A percentile compares a stretch with the other conserved stretches of the same genome.
phyloP scores from a whole-genome alignment of 2,797 vertebrate species.

The Rhinella marina region DNA sequence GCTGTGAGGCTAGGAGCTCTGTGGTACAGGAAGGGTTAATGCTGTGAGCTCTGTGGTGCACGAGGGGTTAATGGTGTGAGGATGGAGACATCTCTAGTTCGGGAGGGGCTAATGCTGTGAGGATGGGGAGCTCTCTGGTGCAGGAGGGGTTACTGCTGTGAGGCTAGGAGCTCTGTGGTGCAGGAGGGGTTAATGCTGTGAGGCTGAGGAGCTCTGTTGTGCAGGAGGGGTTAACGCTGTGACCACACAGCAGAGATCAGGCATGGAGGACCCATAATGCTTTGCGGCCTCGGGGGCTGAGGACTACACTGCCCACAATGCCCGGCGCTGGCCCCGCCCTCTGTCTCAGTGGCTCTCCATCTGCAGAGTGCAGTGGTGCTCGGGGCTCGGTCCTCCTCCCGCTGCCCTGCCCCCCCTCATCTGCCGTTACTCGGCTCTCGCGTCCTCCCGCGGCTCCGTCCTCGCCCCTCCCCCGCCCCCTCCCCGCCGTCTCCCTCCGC shows the following conservation, averaged over 20 bases:
- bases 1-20: background rate
- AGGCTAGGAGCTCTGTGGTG: background rate
- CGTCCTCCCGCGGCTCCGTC: background rate
- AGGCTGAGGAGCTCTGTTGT: background rate
- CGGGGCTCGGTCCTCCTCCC: background rate
- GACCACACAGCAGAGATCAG: background rate
- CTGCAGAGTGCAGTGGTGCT: slow-evolving; percentile 30
- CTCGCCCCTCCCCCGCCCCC: background rate
- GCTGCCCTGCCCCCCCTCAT: background rate
- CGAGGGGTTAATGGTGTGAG: background rate
- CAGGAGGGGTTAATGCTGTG: background rate
- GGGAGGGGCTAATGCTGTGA: background rate
- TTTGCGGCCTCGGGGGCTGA: background rate
- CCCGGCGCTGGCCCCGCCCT: slow-evolving; percentile 28
- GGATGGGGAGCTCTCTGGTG: background rate
- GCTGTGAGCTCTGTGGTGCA: background rate
- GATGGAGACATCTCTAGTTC: background rate
- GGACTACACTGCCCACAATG: slow-evolving; percentile 35
- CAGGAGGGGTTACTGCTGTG: background rate
- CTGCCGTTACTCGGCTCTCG: background rate
- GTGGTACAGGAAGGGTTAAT: background rate
- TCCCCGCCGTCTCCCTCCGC: background rate
- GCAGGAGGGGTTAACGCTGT: background rate
- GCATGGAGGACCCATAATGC: background rate
- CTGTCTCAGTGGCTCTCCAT: slow-evolving; percentile 26